Conservation (phyloP, 64 coral and sea anemone genomes). For the Pocillopora damicornis region DNA sequence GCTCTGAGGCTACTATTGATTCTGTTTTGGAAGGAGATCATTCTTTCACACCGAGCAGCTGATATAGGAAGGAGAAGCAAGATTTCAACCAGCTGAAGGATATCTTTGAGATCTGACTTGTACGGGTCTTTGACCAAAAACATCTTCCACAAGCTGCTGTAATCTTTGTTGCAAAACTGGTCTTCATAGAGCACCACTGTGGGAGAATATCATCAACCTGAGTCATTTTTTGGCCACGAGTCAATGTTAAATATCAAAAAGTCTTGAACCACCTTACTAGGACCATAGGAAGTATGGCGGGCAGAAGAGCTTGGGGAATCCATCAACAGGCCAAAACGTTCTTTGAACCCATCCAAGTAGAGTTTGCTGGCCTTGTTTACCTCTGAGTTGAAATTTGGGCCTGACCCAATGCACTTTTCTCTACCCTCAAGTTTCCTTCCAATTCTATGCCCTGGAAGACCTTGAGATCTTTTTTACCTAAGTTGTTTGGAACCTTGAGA, state of each 20-base stretch:
- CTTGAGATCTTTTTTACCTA: not conserved
- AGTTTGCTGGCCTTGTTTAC: not conserved
- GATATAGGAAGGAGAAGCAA: conserved; percentile 52
- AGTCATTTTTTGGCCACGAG: conserved; percentile 21
- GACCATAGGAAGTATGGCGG: not conserved
- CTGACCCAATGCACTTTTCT: not conserved
- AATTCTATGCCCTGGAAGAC: not conserved
- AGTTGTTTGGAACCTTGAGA: not conserved
- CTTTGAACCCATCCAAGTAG: conserved; percentile 10
- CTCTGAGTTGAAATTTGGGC: conserved; percentile 3
- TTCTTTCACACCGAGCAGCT: conserved; percentile 52
- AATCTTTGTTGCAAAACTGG: conserved; percentile 35
- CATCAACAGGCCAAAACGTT: conserved; percentile 16
- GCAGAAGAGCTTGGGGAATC: not conserved
- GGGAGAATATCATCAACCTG: conserved; percentile 12
- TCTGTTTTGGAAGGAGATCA: conserved; percentile 59
- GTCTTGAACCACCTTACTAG: not conserved
- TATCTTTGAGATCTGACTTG: conserved; percentile 40
- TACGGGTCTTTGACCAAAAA: conserved; percentile 44
- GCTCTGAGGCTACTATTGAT: conserved; percentile 56
- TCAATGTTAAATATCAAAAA: conserved; percentile 41
- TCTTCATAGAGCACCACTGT: conserved; percentile 47
- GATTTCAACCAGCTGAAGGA: conserved; percentile 60
- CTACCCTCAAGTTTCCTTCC: conserved; percentile 21
- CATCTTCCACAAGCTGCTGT: conserved; percentile 41